Evolutionary conservation across 2,888 invertebrate genomes (phyloP), one percentile per base, ranked within the genome.

Genomic region (Oxyteleia sp.): DNA sequence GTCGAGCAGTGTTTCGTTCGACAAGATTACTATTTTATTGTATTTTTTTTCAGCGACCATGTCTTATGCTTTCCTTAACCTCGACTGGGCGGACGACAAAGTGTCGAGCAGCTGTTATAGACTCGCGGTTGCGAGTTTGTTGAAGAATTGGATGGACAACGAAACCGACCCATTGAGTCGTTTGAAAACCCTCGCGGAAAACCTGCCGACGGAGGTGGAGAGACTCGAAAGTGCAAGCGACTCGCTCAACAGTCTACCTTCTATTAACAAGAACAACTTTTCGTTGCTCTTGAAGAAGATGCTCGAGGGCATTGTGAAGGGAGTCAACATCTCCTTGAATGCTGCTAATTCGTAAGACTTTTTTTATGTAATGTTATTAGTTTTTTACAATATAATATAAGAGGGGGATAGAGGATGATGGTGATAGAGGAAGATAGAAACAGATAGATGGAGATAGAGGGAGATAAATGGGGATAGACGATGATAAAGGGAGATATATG

Each of bases 201-300:
- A 94, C 89, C 89, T 95, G 84, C 94, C 94, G 7, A 94, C 94
- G 1, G 96, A 97, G 92, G 94, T 95, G 4, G 91, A 93, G 61
- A 90, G 93, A 11, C 92, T 97, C 11, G 94, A 95, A 88, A 94
- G 93, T 16, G 95, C 95, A 83, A 95, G 95, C 83, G 95, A 95
- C 88, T 93, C 94, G 0, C 92, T 97, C 11, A 93, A 91, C 41
- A 94, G 94, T 59, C 94, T 96, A 72, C 95, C 95, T 26, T 95
- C 96, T 68, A 95, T 97, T 61, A 95, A 94, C 85, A 94, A 93
- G 91, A 93, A 92, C 0, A 96, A 95, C 90, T 96, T 97, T 88
- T 94, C 96, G 7, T 93, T 96, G 85, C 92, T 97, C 2, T 96
- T 95, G 87, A 95, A 95, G 85, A 95, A 95, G 81, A 88, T 97